These are phyloP conservation scores for Amphiura filiformis DNA, from an alignment of 35 echinoderm and acorn worm genomes.

Conservation along the genomic window DNA sequence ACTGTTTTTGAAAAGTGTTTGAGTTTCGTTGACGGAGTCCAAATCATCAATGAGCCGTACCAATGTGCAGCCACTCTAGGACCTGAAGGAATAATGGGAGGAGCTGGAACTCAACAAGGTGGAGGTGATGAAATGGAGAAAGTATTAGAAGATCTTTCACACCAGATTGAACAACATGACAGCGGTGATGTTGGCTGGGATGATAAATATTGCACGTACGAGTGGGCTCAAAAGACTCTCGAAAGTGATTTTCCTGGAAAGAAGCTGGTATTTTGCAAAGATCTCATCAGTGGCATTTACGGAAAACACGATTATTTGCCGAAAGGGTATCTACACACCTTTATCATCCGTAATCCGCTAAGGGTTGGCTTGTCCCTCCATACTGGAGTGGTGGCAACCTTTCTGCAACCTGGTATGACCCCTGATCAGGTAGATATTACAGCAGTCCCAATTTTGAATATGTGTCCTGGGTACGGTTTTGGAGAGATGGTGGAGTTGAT, in stretches of 20 bases:
- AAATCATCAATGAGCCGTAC: constrained; percentile 56
- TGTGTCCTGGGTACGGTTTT: background rate
- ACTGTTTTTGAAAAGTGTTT: constrained; percentile 62
- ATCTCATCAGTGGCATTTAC: constrained; percentile 37
- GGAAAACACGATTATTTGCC: constrained; percentile 42
- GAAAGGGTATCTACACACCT: constrained; percentile 40
- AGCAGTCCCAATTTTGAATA: background rate
- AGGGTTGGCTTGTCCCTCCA: constrained; percentile 27
- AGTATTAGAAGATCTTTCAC: background rate
- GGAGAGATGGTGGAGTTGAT: constrained; percentile 8
- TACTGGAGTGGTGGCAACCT: background rate
- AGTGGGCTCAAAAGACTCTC: background rate
- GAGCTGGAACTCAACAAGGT: too few species aligned
- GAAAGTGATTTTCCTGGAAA: constrained; percentile 21
- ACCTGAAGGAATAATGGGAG: background rate
- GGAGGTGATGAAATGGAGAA: background rate
- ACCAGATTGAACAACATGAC: background rate
- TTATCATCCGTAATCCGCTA: constrained; percentile 54
- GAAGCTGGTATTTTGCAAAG: constrained; percentile 62
- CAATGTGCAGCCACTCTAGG: background rate
- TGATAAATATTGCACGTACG: background rate
- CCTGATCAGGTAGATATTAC: background rate
- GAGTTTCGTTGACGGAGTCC: constrained; percentile 53
- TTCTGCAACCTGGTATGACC: background rate
- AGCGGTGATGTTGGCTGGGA: background rate